A percentile compares a stretch with the other conserved stretches of the same genome.
These are phyloP conservation scores for Pycnomerus fuliginosus DNA, from an alignment of 2,888 invertebrate genomes.

Conservation along the genomic window DNA sequence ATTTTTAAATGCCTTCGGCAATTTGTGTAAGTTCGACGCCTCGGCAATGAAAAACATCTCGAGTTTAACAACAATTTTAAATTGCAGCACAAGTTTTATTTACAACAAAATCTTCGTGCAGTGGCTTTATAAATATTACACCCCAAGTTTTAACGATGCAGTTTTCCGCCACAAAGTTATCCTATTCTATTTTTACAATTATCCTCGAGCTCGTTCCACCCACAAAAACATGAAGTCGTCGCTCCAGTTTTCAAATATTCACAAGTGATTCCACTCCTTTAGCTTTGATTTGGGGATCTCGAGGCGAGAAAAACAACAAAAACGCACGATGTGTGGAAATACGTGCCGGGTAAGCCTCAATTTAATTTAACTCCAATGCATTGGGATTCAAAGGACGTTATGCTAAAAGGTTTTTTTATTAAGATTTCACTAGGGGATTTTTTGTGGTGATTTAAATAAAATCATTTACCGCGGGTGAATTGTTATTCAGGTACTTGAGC, in stretches of 20 bases:
- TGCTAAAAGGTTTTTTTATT: conserved; percentile 14
- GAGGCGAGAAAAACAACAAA: not conserved
- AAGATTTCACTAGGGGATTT: conserved; percentile 5
- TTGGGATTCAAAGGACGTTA: conserved; percentile 9
- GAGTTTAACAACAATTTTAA: not conserved
- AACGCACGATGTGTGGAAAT: conserved; percentile 4
- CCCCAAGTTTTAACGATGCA: too few species aligned
- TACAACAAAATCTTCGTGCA: not conserved
- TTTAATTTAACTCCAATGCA: conserved; percentile 5
- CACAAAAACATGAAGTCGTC: too few species aligned
- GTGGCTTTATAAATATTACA: too few species aligned
- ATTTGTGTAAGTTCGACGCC: not conserved
- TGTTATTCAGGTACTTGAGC: conserved; percentile 32
- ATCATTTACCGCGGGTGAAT: conserved; percentile 23
- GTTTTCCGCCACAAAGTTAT: too few species aligned
- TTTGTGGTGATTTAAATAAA: conserved; percentile 25
- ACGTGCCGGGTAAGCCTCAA: conserved; percentile 2
- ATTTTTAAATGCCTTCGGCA: conserved; percentile 3
- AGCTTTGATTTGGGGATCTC: too few species aligned
- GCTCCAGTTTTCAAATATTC: conserved; percentile 2
- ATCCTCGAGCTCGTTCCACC: too few species aligned
- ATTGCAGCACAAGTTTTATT: not conserved
- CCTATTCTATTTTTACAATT: too few species aligned
- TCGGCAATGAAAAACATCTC: not conserved
- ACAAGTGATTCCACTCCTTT: not conserved